These are phyloP conservation scores for Choristoneura fumiferana DNA, from an alignment of 1,140 invertebrate species.

Conservation along the genomic window DNA sequence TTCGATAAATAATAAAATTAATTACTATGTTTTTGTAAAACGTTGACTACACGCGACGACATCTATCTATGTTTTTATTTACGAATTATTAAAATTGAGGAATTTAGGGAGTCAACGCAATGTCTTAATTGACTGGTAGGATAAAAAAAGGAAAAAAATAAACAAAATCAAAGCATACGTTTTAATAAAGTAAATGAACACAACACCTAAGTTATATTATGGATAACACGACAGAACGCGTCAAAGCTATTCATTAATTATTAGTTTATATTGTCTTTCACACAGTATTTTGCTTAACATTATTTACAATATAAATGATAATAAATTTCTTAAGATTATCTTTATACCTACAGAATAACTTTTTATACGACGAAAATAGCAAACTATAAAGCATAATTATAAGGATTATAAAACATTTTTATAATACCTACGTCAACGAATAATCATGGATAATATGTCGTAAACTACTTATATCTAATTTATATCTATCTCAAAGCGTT, in stretches of 20 bases:
- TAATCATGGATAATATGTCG: constrained; percentile 3
- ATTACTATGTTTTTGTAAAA: not conserved
- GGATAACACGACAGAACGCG: constrained; percentile 18
- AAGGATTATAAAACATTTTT: not conserved
- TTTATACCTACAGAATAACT: not conserved
- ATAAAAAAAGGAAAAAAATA: constrained; percentile 35
- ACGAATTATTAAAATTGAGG: constrained; percentile 64
- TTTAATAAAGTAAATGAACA: constrained; percentile 35
- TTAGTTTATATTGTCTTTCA: constrained; percentile 52
- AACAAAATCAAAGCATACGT: constrained; percentile 30
- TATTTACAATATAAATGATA: constrained; percentile 25
- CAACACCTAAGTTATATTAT: constrained; percentile 23
- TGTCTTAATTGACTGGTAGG: constrained; percentile 68
- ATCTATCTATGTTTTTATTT: constrained; percentile 35
- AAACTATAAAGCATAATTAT: too few species aligned
- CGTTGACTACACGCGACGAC: constrained; percentile 14
- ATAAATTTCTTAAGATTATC: constrained; percentile 21
- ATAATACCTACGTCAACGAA: constrained; percentile 3
- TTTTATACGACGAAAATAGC: too few species aligned
- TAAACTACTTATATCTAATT: too few species aligned
- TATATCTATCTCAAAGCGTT: too few species aligned
- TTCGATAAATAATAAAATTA: too few species aligned
- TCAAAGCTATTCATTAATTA: not conserved
- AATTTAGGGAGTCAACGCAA: constrained; percentile 72
- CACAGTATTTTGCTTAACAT: constrained; percentile 41